Evolutionary conservation across 2,113 vertebrate genomes (phyloP), one percentile per base, ranked within the genome.

Genomic region (Apistogramma diplotaenia): DNA sequence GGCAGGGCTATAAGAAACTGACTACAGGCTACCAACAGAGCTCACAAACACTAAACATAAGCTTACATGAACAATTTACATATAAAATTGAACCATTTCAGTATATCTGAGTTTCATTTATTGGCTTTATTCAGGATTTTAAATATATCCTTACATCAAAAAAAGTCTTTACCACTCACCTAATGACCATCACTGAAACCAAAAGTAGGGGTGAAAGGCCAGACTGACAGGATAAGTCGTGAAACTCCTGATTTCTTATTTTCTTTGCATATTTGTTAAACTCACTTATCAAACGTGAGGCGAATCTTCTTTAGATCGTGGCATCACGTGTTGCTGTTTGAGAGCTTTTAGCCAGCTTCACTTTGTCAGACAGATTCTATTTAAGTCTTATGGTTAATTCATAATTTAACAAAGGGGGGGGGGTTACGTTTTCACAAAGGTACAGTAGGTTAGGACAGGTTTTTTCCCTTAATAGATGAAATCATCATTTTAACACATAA

Each of bases 1-100:
- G 10, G 51, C 49, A 70, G 25, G 18, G 0, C 18, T 51, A 25
- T 29, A 49, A 51, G 25, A 70, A 70, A 70, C 0, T 5, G 1
- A n/a, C 40, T 49, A 16, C 12, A 10, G 1, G 16, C 25, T 70
- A 51, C 0, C 0, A 70, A 13, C 0, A 11, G 43, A 70, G 43
- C 43, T n/a, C 25, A 31, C 43, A n/a, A n/a, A n/a, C n/a, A n/a
- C n/a, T n/a, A n/a, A n/a, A n/a, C n/a, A n/a, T n/a, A n/a, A n/a
- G n/a, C 25, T 31, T 18, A n/a, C 25, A 0, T 1, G 25, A 70
- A 43, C 43, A 61, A 15, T 37, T 21, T 21, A 61, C 31, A 37
- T 7, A n/a, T 6, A 49, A 4, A 18, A 70, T 31, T 70, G 7
- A 29, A 70, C 3, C 18, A 49, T 16, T 49, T 70, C 16, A 49